phyloP scores from a whole-genome alignment of 2,113 vertebrate genomes.

The Haemorhous mexicanus region DNA sequence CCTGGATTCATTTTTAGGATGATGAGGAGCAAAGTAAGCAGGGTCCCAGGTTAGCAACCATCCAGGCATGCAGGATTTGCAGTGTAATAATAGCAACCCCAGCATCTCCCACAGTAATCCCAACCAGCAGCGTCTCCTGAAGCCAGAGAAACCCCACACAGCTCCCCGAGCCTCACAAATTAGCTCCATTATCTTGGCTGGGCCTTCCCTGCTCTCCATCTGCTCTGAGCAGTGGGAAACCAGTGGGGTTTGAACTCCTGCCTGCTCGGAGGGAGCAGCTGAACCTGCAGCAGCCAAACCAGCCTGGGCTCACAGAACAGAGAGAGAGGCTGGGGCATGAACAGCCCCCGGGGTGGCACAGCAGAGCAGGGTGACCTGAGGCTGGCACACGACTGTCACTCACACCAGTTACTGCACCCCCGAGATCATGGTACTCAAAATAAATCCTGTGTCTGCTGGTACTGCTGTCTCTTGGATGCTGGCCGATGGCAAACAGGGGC shows the following conservation, averaged over 20 bases:
- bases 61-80: neutral
- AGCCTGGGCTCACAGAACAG: accelerated
- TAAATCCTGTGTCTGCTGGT: neutral
- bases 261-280: neutral
- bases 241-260: neutral
- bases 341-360: accelerated
- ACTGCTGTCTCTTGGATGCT: neutral
- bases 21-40: neutral
- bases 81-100: neutral
- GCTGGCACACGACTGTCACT: neutral
- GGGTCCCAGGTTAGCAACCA: neutral
- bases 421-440: accelerated
- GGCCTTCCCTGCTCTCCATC: neutral
- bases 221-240: neutral
- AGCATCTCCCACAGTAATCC: neutral
- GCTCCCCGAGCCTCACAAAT: neutral
- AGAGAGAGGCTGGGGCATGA: neutral
- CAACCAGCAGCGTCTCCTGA: neutral
- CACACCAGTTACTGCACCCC: neutral
- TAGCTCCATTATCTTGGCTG: neutral
- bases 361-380: neutral
- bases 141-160: neutral
- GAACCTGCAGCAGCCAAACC: neutral
- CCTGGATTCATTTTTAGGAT: neutral
- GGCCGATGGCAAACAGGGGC: neutral